Base-by-base conservation (phyloP, 2,797 vertebrate genomes). In the Salmo trutta region DNA sequence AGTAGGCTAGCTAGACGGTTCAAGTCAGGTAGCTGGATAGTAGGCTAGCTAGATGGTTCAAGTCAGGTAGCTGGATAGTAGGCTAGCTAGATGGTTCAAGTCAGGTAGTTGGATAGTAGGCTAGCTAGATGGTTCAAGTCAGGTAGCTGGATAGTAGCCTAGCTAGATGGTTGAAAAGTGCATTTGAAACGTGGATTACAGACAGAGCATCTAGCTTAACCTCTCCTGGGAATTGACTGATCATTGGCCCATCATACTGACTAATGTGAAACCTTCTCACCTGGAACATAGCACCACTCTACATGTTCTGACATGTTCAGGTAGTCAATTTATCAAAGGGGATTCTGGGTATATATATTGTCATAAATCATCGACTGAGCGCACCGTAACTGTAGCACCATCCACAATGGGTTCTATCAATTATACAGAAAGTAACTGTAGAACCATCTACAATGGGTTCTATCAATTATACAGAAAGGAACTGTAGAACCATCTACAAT, bases 311-410 rank as follows among this genome's bases (percentile, higher is more conserved):
- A 16, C 14, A 67, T 17, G 4, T 67, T 31, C 14, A 17, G 27
- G 27, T 33, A 67, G 19, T n/a, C 69, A 3, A 21, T 71, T 71
- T 15, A 31, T 78, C 66, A 76, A 70, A 77, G 62, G 24, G 74
- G 67, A 79, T 73, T 15, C 33, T 59, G 64, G 56, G 56, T 65
- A 51, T 24, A 51, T 24, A 51, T 15, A 12, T 56, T 72, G 19
- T 53, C n/a, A 76, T 81, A 59, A 80, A 74, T 80, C 75, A 72
- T 81, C 79, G 31, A 83, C 74, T 41, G 75, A 21, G 66, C 67
- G 47, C 76, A 24, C 74, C 65, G 77, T 77, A 78, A 81, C 82
- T 75, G 73, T 81, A 75, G 71, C 56, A 77, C 75, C 51, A 77
- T 65, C 51, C 69, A 73, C 77, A 78, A 78, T 74, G 53, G 64